These are phyloP conservation scores for Brachyopa scutellaris DNA, from an alignment of 2,888 invertebrate genomes.

Conservation along the genomic window DNA sequence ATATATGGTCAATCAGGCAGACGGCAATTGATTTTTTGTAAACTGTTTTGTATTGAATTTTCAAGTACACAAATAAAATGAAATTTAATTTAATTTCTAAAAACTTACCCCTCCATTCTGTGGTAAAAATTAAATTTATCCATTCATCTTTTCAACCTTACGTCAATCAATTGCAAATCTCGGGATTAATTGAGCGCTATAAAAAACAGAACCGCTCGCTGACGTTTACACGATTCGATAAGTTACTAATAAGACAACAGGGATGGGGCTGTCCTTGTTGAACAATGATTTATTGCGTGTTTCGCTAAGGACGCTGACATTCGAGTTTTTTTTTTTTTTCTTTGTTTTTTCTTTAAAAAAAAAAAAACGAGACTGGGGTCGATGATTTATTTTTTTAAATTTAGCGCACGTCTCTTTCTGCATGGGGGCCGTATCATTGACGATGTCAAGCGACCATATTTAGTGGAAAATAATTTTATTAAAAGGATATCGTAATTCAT, in stretches of 20 bases:
- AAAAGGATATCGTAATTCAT: constrained; percentile 69
- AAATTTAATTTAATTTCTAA: too few relatives aligned
- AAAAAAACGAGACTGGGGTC: constrained; percentile 51
- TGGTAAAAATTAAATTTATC: too few relatives aligned
- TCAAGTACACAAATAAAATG: too few relatives aligned
- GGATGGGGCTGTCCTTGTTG: constrained; percentile 41
- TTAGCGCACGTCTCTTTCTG: constrained; percentile 46
- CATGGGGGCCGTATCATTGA: constrained; percentile 41
- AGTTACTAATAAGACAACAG: constrained; percentile 47
- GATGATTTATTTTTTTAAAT: constrained; percentile 62
- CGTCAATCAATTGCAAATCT: constrained; percentile 15
- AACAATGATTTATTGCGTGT: constrained; percentile 56
- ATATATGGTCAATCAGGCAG: too few relatives aligned
- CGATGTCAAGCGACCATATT: constrained; percentile 61
- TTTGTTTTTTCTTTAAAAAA: constrained; percentile 7
- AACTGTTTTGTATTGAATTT: too few relatives aligned
- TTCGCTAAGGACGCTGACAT: constrained; percentile 33
- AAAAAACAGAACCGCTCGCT: constrained; percentile 14
- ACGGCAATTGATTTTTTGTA: too few relatives aligned
- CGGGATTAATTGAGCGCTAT: constrained; percentile 16
- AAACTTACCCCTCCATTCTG: too few relatives aligned
- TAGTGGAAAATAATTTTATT: constrained; percentile 68
- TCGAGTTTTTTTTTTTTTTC: constrained; percentile 22
- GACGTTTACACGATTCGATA: constrained; percentile 56
- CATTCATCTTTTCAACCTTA: too few relatives aligned